These are phyloP conservation scores for Chaetorhynchus papuensis DNA, from an alignment of 2,113 vertebrate genomes.

Conservation along the genomic window DNA sequence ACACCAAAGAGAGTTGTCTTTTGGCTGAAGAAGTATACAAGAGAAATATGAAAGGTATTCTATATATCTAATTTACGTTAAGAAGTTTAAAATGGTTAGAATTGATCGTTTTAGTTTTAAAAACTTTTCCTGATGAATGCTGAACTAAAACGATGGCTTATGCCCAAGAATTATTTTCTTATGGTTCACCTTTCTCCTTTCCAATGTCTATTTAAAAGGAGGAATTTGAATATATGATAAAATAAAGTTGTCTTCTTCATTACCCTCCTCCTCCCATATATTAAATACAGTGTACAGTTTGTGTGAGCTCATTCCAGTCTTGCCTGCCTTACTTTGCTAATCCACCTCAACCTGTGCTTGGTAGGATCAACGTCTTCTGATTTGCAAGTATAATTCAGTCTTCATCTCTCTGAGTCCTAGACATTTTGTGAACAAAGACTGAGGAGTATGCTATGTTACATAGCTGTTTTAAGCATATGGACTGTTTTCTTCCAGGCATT, in stretches of 20 bases:
- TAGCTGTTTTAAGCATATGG: constrained; percentile 80
- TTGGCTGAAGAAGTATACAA: constrained; percentile 19
- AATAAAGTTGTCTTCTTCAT: constrained; percentile 9
- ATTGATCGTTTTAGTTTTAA: constrained; percentile 5
- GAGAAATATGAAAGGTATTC: constrained; percentile 74
- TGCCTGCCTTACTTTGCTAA: constrained; percentile 71
- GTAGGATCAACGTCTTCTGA: constrained; percentile 73
- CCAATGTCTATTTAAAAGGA: not conserved
- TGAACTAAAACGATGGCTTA: not conserved
- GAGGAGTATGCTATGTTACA: constrained; percentile 71
- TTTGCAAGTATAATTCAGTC: constrained; percentile 80
- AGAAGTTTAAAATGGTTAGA: not conserved
- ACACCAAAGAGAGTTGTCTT: constrained; percentile 42
- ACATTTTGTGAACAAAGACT: constrained; percentile 80
- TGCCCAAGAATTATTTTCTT: constrained; percentile 4
- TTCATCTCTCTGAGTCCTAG: constrained; percentile 73
- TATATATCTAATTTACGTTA: constrained; percentile 1
- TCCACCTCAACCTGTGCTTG: constrained; percentile 72
- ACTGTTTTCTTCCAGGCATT: constrained; percentile 77
- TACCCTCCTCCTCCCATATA: not conserved
- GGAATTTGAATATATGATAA: not conserved
- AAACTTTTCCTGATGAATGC: not conserved
- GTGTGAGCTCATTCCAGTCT: constrained; percentile 54
- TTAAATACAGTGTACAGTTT: not conserved
- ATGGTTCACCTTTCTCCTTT: not conserved